Conservation (phyloP, 2,797 vertebrate genomes). For the Tachyglossus aculeatus region DNA sequence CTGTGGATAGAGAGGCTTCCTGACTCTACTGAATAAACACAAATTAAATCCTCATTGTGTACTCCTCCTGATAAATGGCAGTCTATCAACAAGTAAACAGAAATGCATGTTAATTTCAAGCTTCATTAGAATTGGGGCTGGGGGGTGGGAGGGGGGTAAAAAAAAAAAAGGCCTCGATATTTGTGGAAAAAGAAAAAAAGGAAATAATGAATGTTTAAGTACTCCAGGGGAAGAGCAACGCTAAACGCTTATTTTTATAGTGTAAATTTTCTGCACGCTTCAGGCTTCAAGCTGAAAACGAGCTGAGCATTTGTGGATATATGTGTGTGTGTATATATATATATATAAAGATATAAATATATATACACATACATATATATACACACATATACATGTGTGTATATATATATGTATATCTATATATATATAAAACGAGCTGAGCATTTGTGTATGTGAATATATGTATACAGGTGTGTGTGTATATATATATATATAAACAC, state of each 20-base stretch:
- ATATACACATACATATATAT: too few species aligned
- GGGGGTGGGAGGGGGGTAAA: too few species aligned
- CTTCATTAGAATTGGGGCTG: constrained; percentile 36
- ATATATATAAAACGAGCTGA: too few species aligned
- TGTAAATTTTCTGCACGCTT: constrained; percentile 12
- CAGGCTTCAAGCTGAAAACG: constrained; percentile 26
- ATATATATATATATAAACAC: too few species aligned
- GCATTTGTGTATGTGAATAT: too few species aligned
- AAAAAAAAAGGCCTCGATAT: constrained; percentile 1
- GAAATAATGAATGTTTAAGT: constrained; percentile 39
- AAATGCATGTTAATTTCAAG: constrained; percentile 52
- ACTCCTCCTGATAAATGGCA: constrained; percentile 10
- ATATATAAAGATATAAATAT: too few species aligned
- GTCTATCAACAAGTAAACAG: constrained; percentile 37
- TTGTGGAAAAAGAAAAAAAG: constrained; percentile 8
- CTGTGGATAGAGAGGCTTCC: constrained; percentile 17
- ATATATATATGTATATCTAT: too few species aligned
- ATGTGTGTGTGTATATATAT: too few species aligned
- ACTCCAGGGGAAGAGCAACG: constrained; percentile 24
- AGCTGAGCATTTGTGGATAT: neutral
- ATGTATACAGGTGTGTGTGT: too few species aligned
- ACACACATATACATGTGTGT: too few species aligned
- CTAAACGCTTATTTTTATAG: constrained; percentile 13
- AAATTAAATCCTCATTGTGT: constrained; percentile 41
- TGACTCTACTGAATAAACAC: constrained; percentile 15